Evolutionary conservation across 2,888 invertebrate genomes (phyloP).

Genomic region (Cecidostiba fungosa): DNA sequence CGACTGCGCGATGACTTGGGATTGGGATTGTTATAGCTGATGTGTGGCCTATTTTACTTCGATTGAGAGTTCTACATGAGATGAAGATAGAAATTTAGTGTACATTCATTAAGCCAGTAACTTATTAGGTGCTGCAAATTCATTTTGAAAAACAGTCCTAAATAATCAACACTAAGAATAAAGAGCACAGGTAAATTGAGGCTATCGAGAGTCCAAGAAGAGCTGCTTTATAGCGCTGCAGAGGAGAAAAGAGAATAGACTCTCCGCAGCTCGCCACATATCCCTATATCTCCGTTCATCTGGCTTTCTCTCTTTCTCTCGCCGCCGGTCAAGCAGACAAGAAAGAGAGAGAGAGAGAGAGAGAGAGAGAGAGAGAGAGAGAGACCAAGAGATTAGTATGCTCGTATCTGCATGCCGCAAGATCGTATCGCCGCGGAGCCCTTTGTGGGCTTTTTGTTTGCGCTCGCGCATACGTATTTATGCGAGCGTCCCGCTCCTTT

Average conservation of each 20-base stretch:
- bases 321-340: slow-evolving; percentile 12
- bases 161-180: background rate
- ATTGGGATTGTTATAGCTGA: slow-evolving; percentile 1
- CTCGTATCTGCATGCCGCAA: slow-evolving; percentile 78
- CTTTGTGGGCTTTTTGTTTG: slow-evolving; percentile 77
- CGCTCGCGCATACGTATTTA: slow-evolving; percentile 75
- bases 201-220: background rate
- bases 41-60: background rate
- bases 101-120: too few species aligned
- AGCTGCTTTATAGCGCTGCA: background rate
- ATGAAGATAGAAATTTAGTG: too few species aligned
- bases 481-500: slow-evolving; percentile 71
- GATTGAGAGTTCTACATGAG: background rate
- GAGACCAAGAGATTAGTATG: slow-evolving; percentile 75
- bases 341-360: slow-evolving; percentile 52
- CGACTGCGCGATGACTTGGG: background rate
- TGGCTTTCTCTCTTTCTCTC: slow-evolving; percentile 48
- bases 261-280: slow-evolving; percentile 29
- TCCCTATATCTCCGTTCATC: slow-evolving; percentile 43
- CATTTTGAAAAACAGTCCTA: too few species aligned
- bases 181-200: background rate
- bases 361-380: slow-evolving; percentile 63
- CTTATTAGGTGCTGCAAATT: background rate
- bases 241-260: slow-evolving; percentile 35
- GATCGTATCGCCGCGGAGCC: slow-evolving; percentile 77